Evolutionary conservation across 2,113 vertebrate genomes (phyloP).

Genomic region (Platichthys flesus): DNA sequence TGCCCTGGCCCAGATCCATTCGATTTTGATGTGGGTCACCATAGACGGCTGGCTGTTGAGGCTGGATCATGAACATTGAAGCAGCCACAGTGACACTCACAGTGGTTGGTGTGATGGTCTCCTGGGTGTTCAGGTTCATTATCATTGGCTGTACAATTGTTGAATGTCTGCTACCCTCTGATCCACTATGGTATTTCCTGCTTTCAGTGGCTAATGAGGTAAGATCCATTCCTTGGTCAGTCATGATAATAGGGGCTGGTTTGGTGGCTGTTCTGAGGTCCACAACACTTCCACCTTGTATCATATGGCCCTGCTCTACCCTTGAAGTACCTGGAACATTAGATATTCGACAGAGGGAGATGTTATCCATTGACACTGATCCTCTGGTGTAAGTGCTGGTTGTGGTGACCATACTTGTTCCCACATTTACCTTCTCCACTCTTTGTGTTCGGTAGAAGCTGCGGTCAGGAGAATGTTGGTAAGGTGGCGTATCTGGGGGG

Average conservation of each 20-base stretch:
- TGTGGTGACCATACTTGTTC: conserved; percentile 83
- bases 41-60: conserved; percentile 90
- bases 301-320: conserved; percentile 91
- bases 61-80: conserved; percentile 91
- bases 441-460: conserved; percentile 82
- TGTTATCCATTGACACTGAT: conserved; percentile 92
- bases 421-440: conserved; percentile 82
- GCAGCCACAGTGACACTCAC: conserved; percentile 92
- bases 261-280: conserved; percentile 90
- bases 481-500: conserved; percentile 83
- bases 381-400: conserved; percentile 88
- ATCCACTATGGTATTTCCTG: conserved; percentile 88
- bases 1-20: conserved; percentile 92
- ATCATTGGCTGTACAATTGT: conserved; percentile 94
- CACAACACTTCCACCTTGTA: conserved; percentile 88
- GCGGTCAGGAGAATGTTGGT: conserved; percentile 77
- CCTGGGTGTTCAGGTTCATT: conserved; percentile 96
- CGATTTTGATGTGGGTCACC: conserved; percentile 93
- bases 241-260: conserved; percentile 92
- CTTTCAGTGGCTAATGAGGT: conserved; percentile 93
- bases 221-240: conserved; percentile 97
- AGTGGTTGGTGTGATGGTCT: conserved; percentile 88
- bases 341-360: conserved; percentile 94
- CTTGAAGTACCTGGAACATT: conserved; percentile 92
- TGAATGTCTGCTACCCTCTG: conserved; percentile 90